A percentile compares a stretch with the other conserved stretches of the same genome.
phyloP scores from a whole-genome alignment of 1,140 invertebrate genomes.

The Lepidurus arcticus region DNA sequence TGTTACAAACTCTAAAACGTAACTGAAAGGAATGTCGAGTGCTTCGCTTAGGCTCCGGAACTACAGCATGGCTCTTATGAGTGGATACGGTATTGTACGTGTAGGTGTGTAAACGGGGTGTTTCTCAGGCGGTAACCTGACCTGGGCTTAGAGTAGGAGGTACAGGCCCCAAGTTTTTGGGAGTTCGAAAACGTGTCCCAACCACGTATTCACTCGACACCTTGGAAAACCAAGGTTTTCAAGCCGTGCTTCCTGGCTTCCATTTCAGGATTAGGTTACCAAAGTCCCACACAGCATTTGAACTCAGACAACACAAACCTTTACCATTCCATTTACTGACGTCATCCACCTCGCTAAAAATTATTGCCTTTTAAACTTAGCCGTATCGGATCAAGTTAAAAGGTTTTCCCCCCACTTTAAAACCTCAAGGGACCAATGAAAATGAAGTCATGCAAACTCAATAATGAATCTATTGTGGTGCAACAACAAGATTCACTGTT shows the following conservation, averaged over 20 bases:
- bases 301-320: background rate
- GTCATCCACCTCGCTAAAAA: background rate
- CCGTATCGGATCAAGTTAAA: too few species aligned
- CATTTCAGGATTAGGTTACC: background rate
- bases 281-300: background rate
- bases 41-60: background rate
- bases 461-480: too few species aligned
- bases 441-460: too few species aligned
- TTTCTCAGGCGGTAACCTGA: background rate
- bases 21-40: background rate
- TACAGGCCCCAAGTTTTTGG: background rate
- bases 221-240: conserved; percentile 5
- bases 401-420: too few species aligned
- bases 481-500: too few species aligned
- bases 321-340: background rate
- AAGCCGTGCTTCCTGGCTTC: background rate
- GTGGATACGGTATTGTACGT: background rate
- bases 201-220: conserved; percentile 8
- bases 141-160: background rate
- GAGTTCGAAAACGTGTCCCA: background rate
- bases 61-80: background rate
- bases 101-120: conserved; percentile 19
- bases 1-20: background rate
- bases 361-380: background rate
- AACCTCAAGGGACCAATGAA: too few species aligned